Evolutionary conservation across 37 sponge, comb jelly and placozoan genomes (phyloP), one percentile per base, ranked within the genome.

Genomic region (Tethya wilhelma): DNA sequence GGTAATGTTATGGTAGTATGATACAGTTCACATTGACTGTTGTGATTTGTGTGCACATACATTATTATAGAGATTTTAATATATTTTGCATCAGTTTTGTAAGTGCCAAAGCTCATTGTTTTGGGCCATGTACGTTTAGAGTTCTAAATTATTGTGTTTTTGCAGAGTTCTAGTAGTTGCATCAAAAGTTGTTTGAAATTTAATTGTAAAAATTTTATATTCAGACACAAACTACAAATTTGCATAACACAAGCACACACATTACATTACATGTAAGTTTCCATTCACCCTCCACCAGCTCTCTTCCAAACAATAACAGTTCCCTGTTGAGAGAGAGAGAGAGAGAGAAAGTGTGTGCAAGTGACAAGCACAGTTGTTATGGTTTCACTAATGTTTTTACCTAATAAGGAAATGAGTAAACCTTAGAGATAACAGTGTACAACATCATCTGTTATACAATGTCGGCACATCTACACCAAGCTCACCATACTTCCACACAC

Each of bases 291-390:
- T 45, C 56, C 70, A 44, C 59, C 36, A 5, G 33, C 78, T 70
- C 93, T 87, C 72, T 84, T 92, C 93, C 93, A 92, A 23, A 92
- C 40, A 23, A 92, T 92, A 0, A 92, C 56, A 59, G 93, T 92
- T 2, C 93, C 93, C 88, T 92, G 69, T 25, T 49, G 9, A 26
- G 44, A 3, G 36, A 40, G 20, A 45, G 23, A 49, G 20, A 37
- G 37, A 59, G 64, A 41, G 57, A 69, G 38, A 44, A 56, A 80
- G 58, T 60, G 69, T 65, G 65, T 73, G 40, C 41, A 25, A 31
- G 53, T 42, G 49, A 9, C 9, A 14, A 49, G 53, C 53, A 49
- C 53, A 19, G 53, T 19, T 19, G 14, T 49, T 14, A 49, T 49
- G 14, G 53, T 49, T 9, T 19, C 53, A 49, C n/a, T n/a, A n/a